Base-by-base conservation (phyloP, 1,140 invertebrate genomes). In the Trichogramma pretiosum region DNA sequence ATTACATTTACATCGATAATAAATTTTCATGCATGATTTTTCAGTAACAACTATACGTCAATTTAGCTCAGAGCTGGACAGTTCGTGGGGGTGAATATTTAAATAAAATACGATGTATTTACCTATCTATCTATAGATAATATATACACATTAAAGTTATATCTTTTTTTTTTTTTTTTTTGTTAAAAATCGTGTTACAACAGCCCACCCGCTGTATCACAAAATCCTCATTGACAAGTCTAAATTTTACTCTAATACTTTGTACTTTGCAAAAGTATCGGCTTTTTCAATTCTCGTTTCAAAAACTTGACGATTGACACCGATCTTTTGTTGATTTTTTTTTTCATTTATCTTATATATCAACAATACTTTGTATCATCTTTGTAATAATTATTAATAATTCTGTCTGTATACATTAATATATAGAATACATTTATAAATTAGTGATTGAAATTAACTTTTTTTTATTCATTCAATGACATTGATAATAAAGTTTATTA, bases 291-390 rank as follows among this genome's bases (percentile, higher is more conserved):
- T 43, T 13, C 16, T 43, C 13, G n/a, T 46, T 46, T 46, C 28
- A 23, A 13, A 46, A 37, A 49, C 34, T 46, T n/a, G 21, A 46
- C 13, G 35, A 44, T 48, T 8, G n/a, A 39, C 34, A 30, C 1
- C 14, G n/a, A 34, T 44, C n/a, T n/a, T n/a, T n/a, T n/a, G n/a
- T n/a, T n/a, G n/a, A n/a, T n/a, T n/a, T n/a, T n/a, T n/a, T n/a
- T n/a, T n/a, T n/a, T n/a, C n/a, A n/a, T n/a, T n/a, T n/a, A n/a
- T n/a, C n/a, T n/a, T n/a, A n/a, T n/a, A n/a, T n/a, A n/a, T n/a
- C n/a, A 46, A 46, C 38, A 49, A 46, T 43, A 53, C 26, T 43
- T 46, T 36, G 28, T 45, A 43, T 49, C 19, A 32, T 44, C 45
- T 44, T 1, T 41, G 34, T 8, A 9, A 38, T 22, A 14, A 36